Conservation (phyloP, 2,888 invertebrate genomes). For the Cynaeus angustus region DNA sequence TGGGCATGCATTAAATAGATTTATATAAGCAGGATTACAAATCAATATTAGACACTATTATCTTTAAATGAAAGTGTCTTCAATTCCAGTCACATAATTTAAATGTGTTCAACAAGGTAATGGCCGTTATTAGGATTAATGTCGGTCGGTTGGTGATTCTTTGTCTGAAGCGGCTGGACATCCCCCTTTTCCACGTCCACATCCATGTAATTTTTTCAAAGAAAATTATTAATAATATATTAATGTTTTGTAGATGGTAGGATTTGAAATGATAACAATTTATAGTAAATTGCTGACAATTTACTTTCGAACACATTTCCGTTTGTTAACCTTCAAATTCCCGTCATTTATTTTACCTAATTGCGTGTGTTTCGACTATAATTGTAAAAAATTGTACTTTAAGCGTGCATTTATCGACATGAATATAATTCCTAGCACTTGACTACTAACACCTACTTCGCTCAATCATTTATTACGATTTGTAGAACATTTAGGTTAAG, state of each 20-base stretch:
- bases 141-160: conserved; percentile 27
- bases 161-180: conserved; percentile 22
- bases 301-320: conserved; percentile 51
- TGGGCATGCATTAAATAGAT: conserved; percentile 49
- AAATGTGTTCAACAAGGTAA: conserved; percentile 43
- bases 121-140: conserved; percentile 45
- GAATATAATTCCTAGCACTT: conserved; percentile 46
- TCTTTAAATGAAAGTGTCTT: conserved; percentile 49
- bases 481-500: conserved; percentile 55
- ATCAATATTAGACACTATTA: conserved; percentile 52
- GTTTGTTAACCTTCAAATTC: conserved; percentile 51
- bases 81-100: too few species aligned
- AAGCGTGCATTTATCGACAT: conserved; percentile 46
- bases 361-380: conserved; percentile 42
- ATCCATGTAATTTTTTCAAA: conserved; percentile 6
- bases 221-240: conserved; percentile 37
- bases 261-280: conserved; percentile 47
- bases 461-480: conserved; percentile 55
- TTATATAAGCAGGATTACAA: conserved; percentile 52
- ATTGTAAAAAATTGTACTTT: conserved; percentile 51
- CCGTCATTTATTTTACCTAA: conserved; percentile 49
- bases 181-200: conserved; percentile 6
- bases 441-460: conserved; percentile 49
- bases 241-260: conserved; percentile 23
- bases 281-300: conserved; percentile 47